Percentiles rank a stretch among this genome's conserved stretches.
Evolutionary conservation across 2,797 vertebrate species (phyloP).

Genomic region (Mycteria americana): DNA sequence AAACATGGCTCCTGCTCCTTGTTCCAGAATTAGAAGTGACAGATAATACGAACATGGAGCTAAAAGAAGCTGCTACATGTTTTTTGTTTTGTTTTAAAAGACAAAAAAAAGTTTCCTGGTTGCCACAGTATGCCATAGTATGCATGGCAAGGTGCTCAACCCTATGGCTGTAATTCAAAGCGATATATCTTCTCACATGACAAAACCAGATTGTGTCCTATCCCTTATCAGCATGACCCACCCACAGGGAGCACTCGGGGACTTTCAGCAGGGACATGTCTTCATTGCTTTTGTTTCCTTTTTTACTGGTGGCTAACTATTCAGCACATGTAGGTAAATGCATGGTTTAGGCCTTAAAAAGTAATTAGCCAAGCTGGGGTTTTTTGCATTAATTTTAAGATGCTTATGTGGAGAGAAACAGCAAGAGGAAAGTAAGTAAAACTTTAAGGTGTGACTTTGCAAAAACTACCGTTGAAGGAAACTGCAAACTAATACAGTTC

Average conservation of each 20-base stretch:
- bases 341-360: not conserved
- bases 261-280: not conserved
- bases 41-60: fast-evolving
- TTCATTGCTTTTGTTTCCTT: not conserved
- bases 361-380: not conserved
- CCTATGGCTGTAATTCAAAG: not conserved
- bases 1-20: not conserved
- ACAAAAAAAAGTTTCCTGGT: not conserved
- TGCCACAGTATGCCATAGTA: not conserved
- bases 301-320: no score
- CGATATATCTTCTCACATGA: not conserved
- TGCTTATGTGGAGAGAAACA: not conserved
- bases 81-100: not conserved
- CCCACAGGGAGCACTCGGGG: not conserved
- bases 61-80: not conserved
- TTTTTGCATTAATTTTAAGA: not conserved
- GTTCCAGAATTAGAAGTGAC: not conserved
- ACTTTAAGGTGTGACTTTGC: no score
- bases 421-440: not conserved
- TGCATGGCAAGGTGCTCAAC: not conserved
- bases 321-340: not conserved
- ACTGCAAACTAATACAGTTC: fast-evolving
- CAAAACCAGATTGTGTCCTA: not conserved
- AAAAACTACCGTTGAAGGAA: not conserved
- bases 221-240: not conserved